Evolutionary conservation across 2,113 vertebrate genomes (phyloP), one percentile per base, ranked within the genome.

Genomic region (Melozone crissalis): DNA sequence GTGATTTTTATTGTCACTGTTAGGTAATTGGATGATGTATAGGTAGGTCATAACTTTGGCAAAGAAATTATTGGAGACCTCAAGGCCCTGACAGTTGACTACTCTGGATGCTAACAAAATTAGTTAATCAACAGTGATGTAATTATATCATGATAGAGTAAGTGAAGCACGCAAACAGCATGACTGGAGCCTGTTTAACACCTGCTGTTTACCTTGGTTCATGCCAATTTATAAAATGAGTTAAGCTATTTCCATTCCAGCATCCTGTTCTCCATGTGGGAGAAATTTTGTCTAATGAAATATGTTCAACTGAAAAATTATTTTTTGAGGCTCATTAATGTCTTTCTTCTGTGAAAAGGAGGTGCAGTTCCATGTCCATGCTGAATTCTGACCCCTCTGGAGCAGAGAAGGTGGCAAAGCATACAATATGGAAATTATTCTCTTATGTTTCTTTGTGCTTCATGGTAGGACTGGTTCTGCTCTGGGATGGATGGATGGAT

Each of bases 131-230:
- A 58, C 66, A 37, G 67, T 86, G 73, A 88, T 93, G 83, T 95
- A 96, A 97, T 95, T 59, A 69, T 92, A 59, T 88, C 75, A 95
- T 94, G 84, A 90, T 37, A 58, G 65, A 88, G 62, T 61, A 94
- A 94, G 83, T 59, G 91, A 91, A 88, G 90, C 87, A 52, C 46
- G 46, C 59, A 92, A 93, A 35, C 72, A 61, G 79, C 11, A 41
- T 0, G 10, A 62, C 54, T 93, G 89, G 84, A 93, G 80, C 89
- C 65, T 78, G 39, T 74, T 90, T 66, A 85, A 27, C 0, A 22
- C 87, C 84, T 95, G 91, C 91, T 97, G 93, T 95, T 97, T 93
- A 94, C 75, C 88, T 97, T 91, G 44, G 62, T 84, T 91, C 55
- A 23, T 76, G 88, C 83, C 94, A 92, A 71, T 91, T 96, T 94